phyloP scores from a whole-genome alignment of 2,888 invertebrate genomes.

The Meiosimyza decipiens region DNA sequence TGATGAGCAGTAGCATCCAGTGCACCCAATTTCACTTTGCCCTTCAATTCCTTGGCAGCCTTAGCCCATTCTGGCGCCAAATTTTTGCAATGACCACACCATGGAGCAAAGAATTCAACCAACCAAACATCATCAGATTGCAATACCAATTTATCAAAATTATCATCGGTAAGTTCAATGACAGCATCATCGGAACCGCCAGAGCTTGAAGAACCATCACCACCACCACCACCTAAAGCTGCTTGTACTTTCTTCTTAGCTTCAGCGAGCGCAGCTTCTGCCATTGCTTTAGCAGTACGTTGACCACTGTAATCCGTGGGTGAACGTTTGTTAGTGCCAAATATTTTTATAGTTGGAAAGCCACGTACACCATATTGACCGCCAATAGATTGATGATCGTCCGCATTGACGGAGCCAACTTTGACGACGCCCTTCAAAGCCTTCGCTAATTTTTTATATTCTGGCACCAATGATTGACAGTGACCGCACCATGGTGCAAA shows the following conservation, averaged over 20 bases:
- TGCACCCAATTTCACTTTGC: constrained; percentile 95
- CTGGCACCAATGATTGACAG: constrained; percentile 89
- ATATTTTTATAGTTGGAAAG: constrained; percentile 97
- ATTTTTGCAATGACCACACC: constrained; percentile 98
- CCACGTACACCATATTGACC: constrained; percentile 86
- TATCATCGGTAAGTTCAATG: constrained; percentile 92
- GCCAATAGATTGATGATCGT: constrained; percentile 85
- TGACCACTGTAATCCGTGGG: constrained; percentile 88
- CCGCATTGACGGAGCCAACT: constrained; percentile 94
- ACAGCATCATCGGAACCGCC: constrained; percentile 69
- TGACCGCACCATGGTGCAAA: constrained; percentile 95
- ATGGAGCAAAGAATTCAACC: constrained; percentile 97
- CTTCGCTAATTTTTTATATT: constrained; percentile 92
- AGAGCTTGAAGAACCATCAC: constrained; percentile 49
- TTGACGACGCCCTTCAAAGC: constrained; percentile 95
- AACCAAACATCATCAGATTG: constrained; percentile 96
- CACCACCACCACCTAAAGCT: constrained; percentile 74
- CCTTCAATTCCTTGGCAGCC: constrained; percentile 94
- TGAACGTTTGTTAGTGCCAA: constrained; percentile 83
- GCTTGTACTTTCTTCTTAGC: constrained; percentile 79
- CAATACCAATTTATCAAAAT: constrained; percentile 92
- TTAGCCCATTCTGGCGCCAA: constrained; percentile 96
- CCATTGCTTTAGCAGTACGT: constrained; percentile 86
- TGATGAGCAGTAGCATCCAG: constrained; percentile 95
- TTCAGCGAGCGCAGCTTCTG: constrained; percentile 86